Conservation (phyloP, 2,888 invertebrate genomes). For the Odontothrips loti region DNA sequence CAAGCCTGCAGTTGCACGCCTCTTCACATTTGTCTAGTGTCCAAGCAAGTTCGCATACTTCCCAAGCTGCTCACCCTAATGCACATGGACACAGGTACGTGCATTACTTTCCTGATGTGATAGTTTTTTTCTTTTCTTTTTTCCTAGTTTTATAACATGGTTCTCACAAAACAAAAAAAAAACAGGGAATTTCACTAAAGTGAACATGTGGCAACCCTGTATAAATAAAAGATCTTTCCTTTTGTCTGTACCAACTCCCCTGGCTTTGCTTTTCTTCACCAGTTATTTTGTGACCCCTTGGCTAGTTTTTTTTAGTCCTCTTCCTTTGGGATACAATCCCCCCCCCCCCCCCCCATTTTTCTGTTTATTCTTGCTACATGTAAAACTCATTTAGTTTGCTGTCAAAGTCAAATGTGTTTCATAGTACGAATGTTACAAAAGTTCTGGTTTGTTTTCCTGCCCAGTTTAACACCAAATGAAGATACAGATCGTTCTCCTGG, state of each 20-base stretch:
- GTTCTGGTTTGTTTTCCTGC: slow-evolving; percentile 27
- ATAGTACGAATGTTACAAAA: too few species aligned
- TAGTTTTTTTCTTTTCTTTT: neutral
- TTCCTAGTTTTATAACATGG: neutral
- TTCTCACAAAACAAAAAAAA: too few species aligned
- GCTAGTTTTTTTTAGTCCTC: slow-evolving; percentile 18
- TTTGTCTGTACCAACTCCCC: neutral
- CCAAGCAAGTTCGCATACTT: slow-evolving; percentile 1
- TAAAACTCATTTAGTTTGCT: too few species aligned
- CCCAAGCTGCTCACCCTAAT: neutral
- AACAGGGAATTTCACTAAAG: too few species aligned
- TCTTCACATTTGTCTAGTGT: slow-evolving; percentile 9
- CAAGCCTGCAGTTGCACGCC: neutral
- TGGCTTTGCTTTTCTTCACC: neutral
- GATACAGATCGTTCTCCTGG: slow-evolving; percentile 45
- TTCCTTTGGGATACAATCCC: too few species aligned
- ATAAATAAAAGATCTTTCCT: too few species aligned
- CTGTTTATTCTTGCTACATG: too few species aligned
- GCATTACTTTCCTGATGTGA: neutral
- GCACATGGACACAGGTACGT: neutral
- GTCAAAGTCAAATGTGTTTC: too few species aligned
- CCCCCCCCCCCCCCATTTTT: too few species aligned
- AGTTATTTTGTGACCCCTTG: neutral
- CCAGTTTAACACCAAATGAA: slow-evolving; percentile 47
- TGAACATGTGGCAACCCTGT: too few species aligned